Evolutionary conservation across 2,797 vertebrate genomes (phyloP).

Genomic region (Macrochelys suwanniensis): DNA sequence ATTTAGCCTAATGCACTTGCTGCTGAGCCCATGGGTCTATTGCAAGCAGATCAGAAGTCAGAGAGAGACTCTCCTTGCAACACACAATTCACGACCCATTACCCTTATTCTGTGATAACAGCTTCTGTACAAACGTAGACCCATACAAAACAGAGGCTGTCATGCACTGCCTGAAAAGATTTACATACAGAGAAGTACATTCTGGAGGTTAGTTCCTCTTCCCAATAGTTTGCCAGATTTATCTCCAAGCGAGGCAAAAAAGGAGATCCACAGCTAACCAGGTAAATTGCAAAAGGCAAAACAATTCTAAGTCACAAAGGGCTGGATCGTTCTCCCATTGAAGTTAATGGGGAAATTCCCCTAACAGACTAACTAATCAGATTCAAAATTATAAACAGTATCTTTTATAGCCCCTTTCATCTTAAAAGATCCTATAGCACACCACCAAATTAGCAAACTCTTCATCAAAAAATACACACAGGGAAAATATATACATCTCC

Average conservation of each 20-base stretch:
- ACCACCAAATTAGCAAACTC: not conserved
- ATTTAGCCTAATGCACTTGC: conserved; percentile 82
- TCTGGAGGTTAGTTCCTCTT: conserved; percentile 55
- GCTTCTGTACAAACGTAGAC: conserved; percentile 78
- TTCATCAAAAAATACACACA: not conserved
- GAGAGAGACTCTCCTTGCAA: conserved; percentile 74
- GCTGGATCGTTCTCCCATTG: not conserved
- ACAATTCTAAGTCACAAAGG: conserved; percentile 27
- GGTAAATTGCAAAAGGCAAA: conserved; percentile 41
- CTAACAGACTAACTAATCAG: rapidly evolving
- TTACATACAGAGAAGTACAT: conserved; percentile 72
- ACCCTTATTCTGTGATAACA: conserved; percentile 83
- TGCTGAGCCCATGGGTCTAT: conserved; percentile 75
- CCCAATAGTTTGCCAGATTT: conserved; percentile 42
- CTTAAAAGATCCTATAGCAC: too few relatives aligned
- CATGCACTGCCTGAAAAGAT: conserved; percentile 76
- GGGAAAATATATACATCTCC: not conserved
- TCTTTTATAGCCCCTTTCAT: not conserved
- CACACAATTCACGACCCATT: conserved; percentile 84
- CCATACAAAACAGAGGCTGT: conserved; percentile 67
- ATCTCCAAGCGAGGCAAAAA: conserved; percentile 58
- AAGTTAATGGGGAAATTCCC: not conserved
- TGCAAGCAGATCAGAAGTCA: conserved; percentile 77
- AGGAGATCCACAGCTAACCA: not conserved
- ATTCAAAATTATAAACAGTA: not conserved